phyloP scores from a whole-genome alignment of 2,888 invertebrate genomes.

The Ophonus ardosiacus region DNA sequence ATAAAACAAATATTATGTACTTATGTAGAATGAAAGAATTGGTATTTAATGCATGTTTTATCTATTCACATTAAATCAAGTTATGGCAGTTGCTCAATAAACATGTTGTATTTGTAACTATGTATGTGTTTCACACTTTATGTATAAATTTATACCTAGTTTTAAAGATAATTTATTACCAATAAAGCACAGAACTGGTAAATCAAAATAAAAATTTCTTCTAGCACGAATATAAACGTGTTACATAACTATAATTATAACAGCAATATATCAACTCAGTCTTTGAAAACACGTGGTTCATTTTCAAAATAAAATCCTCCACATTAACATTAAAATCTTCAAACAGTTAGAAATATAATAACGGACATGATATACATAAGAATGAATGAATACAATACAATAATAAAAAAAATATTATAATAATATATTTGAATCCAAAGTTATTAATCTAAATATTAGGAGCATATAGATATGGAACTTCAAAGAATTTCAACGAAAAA shows the following conservation, averaged over 20 bases:
- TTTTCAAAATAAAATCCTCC: background rate
- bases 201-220: slow-evolving; percentile 6
- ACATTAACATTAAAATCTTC: too few relatives aligned
- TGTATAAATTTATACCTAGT: slow-evolving; percentile 14
- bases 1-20: background rate
- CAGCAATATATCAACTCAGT: slow-evolving; percentile 2
- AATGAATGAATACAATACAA: too few relatives aligned
- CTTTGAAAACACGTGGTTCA: slow-evolving; percentile 22
- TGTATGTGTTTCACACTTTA: slow-evolving; percentile 21
- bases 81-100: slow-evolving; percentile 1
- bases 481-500: too few relatives aligned
- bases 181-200: background rate
- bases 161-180: background rate
- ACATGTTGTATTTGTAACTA: background rate
- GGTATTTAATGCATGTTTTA: background rate
- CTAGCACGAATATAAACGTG: background rate
- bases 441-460: too few relatives aligned
- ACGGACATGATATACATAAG: too few relatives aligned
- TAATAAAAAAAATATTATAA: too few relatives aligned
- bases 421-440: too few relatives aligned
- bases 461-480: too few relatives aligned
- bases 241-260: slow-evolving; percentile 28
- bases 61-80: background rate
- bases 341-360: background rate
- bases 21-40: background rate